Conservation (phyloP, 2,888 invertebrate species). For the Muscina levida region DNA sequence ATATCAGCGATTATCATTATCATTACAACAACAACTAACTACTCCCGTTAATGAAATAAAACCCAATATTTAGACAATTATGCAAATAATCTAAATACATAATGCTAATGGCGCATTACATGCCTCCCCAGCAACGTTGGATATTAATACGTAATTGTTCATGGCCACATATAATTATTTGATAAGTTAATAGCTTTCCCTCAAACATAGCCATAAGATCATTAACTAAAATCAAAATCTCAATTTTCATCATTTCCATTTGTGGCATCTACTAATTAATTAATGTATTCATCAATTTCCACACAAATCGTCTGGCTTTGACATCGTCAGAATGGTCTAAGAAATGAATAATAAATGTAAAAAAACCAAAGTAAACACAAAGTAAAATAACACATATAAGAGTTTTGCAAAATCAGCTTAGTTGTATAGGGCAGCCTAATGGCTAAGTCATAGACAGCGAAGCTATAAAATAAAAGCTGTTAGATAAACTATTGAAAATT, state of each 20-base stretch:
- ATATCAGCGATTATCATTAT: too few relatives aligned
- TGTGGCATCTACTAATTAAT: constrained; percentile 4
- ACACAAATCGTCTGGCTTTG: constrained; percentile 21
- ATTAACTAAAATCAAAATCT: background rate
- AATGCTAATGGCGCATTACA: too few relatives aligned
- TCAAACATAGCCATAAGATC: too few relatives aligned
- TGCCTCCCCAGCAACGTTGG: too few relatives aligned
- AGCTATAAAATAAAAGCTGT: constrained; percentile 32
- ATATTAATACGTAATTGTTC: too few relatives aligned
- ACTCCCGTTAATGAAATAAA: too few relatives aligned
- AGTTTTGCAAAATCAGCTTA: constrained; percentile 30
- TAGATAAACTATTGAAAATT: constrained; percentile 19
- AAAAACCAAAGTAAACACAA: constrained; percentile 2
- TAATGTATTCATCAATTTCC: constrained; percentile 13
- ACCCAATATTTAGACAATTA: too few relatives aligned
- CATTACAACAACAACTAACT: too few relatives aligned
- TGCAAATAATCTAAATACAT: too few relatives aligned
- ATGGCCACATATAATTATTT: too few relatives aligned
- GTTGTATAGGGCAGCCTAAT: constrained; percentile 28
- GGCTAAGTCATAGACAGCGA: constrained; percentile 37
- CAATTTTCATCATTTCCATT: background rate
- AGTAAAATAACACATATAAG: constrained; percentile 9
- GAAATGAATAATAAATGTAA: background rate
- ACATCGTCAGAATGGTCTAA: constrained; percentile 7
- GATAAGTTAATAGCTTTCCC: too few relatives aligned